phyloP scores from a whole-genome alignment of 1,140 invertebrate genomes.

The Armadillidium nasatum region DNA sequence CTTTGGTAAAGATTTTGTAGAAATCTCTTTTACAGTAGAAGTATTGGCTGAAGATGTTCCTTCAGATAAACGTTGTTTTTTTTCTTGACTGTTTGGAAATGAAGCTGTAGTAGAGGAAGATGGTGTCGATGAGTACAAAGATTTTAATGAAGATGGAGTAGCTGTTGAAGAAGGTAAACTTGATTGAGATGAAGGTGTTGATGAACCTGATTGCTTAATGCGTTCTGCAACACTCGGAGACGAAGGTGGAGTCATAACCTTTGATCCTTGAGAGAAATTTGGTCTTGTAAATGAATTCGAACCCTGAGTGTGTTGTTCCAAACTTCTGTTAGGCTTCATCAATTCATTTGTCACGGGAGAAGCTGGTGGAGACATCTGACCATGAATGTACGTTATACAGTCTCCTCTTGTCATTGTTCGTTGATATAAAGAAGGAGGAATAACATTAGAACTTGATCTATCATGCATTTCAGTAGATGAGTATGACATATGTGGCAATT shows the following conservation, averaged over 20 bases:
- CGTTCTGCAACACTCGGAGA: constrained; percentile 55
- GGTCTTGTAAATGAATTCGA: constrained; percentile 27
- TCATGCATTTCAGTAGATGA: not conserved
- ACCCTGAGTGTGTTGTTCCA: not conserved
- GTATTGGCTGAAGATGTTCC: constrained; percentile 22
- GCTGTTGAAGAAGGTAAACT: too few relatives aligned
- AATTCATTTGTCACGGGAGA: constrained; percentile 51
- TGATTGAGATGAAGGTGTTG: constrained; percentile 10
- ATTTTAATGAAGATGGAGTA: too few relatives aligned
- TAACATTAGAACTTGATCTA: constrained; percentile 17
- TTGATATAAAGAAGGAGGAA: not conserved
- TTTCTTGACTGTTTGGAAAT: not conserved
- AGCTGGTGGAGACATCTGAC: constrained; percentile 55
- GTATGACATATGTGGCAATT: not conserved
- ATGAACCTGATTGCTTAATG: constrained; percentile 35
- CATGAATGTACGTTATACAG: constrained; percentile 47
- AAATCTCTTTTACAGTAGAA: constrained; percentile 36
- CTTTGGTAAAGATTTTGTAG: not conserved
- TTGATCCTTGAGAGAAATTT: constrained; percentile 40
- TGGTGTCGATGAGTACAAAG: not conserved
- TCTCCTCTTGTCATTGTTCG: not conserved
- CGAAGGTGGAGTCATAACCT: constrained; percentile 56
- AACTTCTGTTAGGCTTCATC: constrained; percentile 27
- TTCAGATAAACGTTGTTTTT: constrained; percentile 25
- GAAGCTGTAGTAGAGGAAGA: too few relatives aligned